Conservation (phyloP, 2,113 vertebrate species). For the Cyprinodon tularosa region DNA sequence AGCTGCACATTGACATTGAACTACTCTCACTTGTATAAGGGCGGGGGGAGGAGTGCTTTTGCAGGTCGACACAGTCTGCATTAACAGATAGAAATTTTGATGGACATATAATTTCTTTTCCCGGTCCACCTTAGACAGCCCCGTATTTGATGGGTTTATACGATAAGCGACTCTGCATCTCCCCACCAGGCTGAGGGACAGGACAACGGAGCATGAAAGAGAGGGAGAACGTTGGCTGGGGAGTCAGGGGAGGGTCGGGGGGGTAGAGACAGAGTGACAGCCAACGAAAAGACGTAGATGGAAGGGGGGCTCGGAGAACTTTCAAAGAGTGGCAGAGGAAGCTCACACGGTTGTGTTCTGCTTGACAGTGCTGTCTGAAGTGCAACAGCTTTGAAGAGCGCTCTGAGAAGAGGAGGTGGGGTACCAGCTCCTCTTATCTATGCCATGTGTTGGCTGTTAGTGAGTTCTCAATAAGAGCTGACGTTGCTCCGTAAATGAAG, state of each 20-base stretch:
- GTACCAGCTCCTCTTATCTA: slow-evolving; percentile 62
- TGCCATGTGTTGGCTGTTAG: slow-evolving; percentile 65
- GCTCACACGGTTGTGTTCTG: slow-evolving; percentile 51
- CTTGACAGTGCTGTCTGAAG: slow-evolving; percentile 68
- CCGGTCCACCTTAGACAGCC: slow-evolving; percentile 63
- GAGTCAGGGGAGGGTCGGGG: slow-evolving; percentile 8
- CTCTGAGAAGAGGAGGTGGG: slow-evolving; percentile 54
- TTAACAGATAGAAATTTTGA: slow-evolving; percentile 76
- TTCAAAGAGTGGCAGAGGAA: slow-evolving; percentile 70
- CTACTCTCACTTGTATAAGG: slow-evolving; percentile 59
- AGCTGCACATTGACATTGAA: slow-evolving; percentile 49
- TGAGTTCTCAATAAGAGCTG: slow-evolving; percentile 60
- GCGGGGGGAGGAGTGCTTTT: slow-evolving; percentile 15
- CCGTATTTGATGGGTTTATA: slow-evolving; percentile 69
- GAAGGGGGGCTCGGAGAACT: slow-evolving; percentile 62
- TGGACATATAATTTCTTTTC: slow-evolving; percentile 77
- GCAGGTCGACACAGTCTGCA: slow-evolving; percentile 44
- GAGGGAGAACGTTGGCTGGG: not conserved
- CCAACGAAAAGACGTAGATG: slow-evolving; percentile 45
- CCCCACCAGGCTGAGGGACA: slow-evolving; percentile 43
- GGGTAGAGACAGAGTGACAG: slow-evolving; percentile 42
- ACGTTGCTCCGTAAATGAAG: slow-evolving; percentile 65
- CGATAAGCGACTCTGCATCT: slow-evolving; percentile 67
- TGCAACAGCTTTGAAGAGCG: slow-evolving; percentile 67
- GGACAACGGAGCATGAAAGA: slow-evolving; percentile 38